Conservation (phyloP, 2,888 invertebrate species). For the Orthosia cruda region DNA sequence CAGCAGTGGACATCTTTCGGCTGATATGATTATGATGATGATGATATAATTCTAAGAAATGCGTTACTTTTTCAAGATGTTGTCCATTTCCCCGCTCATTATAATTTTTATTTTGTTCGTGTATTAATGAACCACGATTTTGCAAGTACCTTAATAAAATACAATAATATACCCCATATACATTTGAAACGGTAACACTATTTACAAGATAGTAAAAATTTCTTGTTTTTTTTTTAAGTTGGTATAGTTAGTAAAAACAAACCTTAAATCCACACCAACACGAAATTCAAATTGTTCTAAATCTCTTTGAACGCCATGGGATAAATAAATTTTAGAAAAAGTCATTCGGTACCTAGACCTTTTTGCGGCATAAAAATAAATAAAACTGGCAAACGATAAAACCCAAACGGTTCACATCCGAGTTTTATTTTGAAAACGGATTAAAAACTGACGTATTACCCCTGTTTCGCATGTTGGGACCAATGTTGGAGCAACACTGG, state of each 20-base stretch:
- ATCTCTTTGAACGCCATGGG: not conserved
- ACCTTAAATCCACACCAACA: not conserved
- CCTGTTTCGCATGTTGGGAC: conserved; percentile 51
- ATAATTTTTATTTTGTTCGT: not conserved
- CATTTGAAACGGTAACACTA: too few species aligned
- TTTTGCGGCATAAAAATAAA: conserved; percentile 59
- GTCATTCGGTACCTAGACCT: conserved; percentile 27
- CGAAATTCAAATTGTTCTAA: conserved; percentile 19
- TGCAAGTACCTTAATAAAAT: not conserved
- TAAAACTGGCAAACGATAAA: conserved; percentile 69
- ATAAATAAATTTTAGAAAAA: conserved; percentile 21
- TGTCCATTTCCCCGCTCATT: not conserved
- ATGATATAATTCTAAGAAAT: not conserved
- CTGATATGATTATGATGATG: too few species aligned
- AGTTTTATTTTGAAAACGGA: conserved; percentile 82
- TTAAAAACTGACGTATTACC: conserved; percentile 80
- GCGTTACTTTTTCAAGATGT: not conserved
- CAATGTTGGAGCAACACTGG: conserved; percentile 52
- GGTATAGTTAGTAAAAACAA: not conserved
- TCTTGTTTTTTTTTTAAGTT: too few species aligned
- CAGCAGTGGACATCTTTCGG: too few species aligned
- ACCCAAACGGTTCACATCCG: conserved; percentile 77
- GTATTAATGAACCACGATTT: not conserved
- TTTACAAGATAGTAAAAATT: too few species aligned
- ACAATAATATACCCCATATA: not conserved